These are phyloP conservation scores for Rhinoderma darwinii DNA, from an alignment of 2,113 vertebrate species.

Conservation along the genomic window DNA sequence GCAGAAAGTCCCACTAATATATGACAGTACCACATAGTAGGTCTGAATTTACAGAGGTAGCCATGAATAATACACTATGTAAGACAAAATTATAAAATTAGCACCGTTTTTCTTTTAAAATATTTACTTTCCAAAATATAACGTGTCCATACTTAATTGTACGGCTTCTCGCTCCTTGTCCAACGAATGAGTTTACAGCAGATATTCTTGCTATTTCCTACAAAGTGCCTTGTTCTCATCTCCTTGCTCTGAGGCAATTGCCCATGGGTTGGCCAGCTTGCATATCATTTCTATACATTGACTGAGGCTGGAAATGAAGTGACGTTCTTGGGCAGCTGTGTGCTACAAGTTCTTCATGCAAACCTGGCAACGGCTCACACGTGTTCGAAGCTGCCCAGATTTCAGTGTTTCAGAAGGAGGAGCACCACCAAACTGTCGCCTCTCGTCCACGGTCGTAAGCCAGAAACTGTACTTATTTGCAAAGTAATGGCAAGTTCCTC, in stretches of 20 bases:
- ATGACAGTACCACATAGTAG: neutral
- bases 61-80: constrained; percentile 67
- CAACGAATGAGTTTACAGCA: constrained; percentile 25
- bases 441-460: constrained; percentile 83
- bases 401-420: constrained; percentile 83
- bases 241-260: constrained; percentile 6
- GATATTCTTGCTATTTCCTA: neutral
- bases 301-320: neutral
- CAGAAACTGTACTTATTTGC: constrained; percentile 98
- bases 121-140: constrained; percentile 49
- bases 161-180: constrained; percentile 4
- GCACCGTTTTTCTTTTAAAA: constrained; percentile 75
- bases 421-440: constrained; percentile 77
- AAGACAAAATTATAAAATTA: constrained; percentile 69
- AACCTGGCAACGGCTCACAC: constrained; percentile 94
- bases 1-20: too few relatives aligned
- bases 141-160: constrained; percentile 36
- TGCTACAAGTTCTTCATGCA: constrained; percentile 93
- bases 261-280: constrained; percentile 20
- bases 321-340: neutral
- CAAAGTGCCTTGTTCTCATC: constrained; percentile 37
- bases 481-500: constrained; percentile 93
- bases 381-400: constrained; percentile 81
- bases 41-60: constrained; percentile 74
- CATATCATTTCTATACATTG: constrained; percentile 41